phyloP scores from a whole-genome alignment of 2,113 vertebrate genomes.

The Actenoides lindsayi region DNA sequence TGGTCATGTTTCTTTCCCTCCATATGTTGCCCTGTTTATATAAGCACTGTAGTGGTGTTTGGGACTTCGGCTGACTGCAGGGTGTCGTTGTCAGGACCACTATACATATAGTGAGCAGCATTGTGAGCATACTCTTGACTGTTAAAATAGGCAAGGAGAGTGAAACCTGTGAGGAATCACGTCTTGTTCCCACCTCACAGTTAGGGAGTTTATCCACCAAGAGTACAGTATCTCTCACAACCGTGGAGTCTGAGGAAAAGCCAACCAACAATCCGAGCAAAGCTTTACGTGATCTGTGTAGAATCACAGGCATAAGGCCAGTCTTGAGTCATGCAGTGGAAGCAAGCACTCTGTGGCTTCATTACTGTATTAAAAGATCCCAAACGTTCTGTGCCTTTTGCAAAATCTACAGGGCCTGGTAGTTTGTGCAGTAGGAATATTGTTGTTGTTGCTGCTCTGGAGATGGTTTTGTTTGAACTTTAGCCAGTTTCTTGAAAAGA shows the following conservation, averaged over 20 bases:
- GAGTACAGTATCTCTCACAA: neutral
- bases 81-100: neutral
- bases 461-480: neutral
- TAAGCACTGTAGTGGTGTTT: neutral
- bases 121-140: neutral
- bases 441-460: neutral
- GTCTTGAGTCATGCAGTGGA: fast-evolving
- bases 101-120: neutral
- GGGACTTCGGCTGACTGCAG: neutral
- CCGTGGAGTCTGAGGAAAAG: neutral
- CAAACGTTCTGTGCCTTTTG: neutral
- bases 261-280: neutral
- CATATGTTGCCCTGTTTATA: slow-evolving; percentile 38
- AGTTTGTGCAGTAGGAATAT: neutral
- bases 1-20: slow-evolving; percentile 8
- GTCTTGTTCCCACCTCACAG: neutral
- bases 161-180: neutral
- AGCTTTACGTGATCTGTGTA: fast-evolving
- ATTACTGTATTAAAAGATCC: neutral
- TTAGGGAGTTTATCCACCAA: neutral
- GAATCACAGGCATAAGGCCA: neutral
- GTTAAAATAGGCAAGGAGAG: neutral
- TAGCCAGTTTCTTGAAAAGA: neutral
- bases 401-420: neutral
- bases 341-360: neutral